phyloP scores from a whole-genome alignment of 2,113 vertebrate genomes.

The Paradisaea rubra region DNA sequence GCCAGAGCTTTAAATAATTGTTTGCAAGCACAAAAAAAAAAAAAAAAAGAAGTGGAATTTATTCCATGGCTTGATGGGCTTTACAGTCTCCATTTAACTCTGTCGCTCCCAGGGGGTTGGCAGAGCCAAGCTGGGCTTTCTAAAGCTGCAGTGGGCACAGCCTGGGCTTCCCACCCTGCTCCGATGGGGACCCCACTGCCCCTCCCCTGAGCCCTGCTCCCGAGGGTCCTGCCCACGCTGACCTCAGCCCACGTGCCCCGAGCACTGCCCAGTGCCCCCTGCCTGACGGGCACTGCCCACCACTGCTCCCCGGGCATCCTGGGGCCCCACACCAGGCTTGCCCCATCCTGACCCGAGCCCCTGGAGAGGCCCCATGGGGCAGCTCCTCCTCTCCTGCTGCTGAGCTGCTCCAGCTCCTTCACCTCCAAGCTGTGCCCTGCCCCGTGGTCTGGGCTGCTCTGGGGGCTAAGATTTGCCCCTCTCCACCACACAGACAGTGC shows the following conservation, averaged over 20 bases:
- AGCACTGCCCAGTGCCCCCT: background rate
- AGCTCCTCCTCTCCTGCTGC: background rate
- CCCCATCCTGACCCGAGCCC: accelerated
- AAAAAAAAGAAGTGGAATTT: background rate
- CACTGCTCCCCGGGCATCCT: background rate
- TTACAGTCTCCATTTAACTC: background rate
- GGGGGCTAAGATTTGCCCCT: background rate
- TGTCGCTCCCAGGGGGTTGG: accelerated
- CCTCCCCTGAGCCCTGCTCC: background rate
- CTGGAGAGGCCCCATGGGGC: background rate
- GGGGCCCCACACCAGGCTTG: background rate
- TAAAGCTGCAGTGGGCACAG: background rate
- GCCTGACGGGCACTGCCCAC: background rate
- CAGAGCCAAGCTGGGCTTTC: background rate
- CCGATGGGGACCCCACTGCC: background rate
- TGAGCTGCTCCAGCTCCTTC: background rate
- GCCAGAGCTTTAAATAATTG: background rate
- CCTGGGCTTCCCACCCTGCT: background rate
- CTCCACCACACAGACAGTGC: background rate
- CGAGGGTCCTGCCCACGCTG: background rate
- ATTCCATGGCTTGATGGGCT: background rate
- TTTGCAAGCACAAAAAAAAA: background rate
- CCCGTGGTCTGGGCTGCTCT: background rate
- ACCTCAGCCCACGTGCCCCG: background rate
- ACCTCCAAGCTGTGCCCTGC: background rate